Base-by-base conservation (phyloP, 1,140 invertebrate genomes). In the Elymnias hypermnestra region DNA sequence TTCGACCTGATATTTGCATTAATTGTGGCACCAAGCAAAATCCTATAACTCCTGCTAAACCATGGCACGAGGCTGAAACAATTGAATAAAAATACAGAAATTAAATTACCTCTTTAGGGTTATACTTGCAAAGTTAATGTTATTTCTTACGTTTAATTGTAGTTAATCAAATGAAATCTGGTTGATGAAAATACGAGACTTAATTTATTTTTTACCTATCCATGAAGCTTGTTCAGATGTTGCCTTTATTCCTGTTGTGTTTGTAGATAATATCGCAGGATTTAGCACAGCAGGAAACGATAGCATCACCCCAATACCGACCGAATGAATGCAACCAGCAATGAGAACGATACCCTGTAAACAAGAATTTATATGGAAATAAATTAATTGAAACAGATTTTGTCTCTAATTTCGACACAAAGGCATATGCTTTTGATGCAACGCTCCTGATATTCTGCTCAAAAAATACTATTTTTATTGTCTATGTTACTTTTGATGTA, bases 31-130 rank as follows among this genome's bases (percentile, higher is more conserved):
- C 25, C n/a, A 63, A 15, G 9, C 54, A 18, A 22, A 58, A 62
- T n/a, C 70, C 62, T 2, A 63, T 5, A 1, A 62, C n/a, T 5
- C 61, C 70, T 7, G 55, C 29, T 2, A 73, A 22, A 0, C 64
- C 62, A 15, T 46, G 43, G 15, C 41, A 35, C 3, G 66, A 52
- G 38, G 64, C 70, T 73, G 63, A 25, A 73, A 70, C n/a, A n/a
- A n/a, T n/a, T n/a, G n/a, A n/a, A n/a, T n/a, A n/a, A n/a, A n/a
- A n/a, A n/a, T n/a, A n/a, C n/a, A n/a, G n/a, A n/a, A n/a, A n/a
- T n/a, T n/a, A n/a, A n/a, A n/a, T n/a, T n/a, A n/a, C n/a, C n/a
- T n/a, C n/a, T n/a, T n/a, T n/a, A n/a, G n/a, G n/a, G n/a, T n/a
- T n/a, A n/a, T n/a, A n/a, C n/a, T n/a, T n/a, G n/a, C n/a, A n/a